Evolutionary conservation across 64 coral and sea anemone species (phyloP).

Genomic region (Porites lutea): DNA sequence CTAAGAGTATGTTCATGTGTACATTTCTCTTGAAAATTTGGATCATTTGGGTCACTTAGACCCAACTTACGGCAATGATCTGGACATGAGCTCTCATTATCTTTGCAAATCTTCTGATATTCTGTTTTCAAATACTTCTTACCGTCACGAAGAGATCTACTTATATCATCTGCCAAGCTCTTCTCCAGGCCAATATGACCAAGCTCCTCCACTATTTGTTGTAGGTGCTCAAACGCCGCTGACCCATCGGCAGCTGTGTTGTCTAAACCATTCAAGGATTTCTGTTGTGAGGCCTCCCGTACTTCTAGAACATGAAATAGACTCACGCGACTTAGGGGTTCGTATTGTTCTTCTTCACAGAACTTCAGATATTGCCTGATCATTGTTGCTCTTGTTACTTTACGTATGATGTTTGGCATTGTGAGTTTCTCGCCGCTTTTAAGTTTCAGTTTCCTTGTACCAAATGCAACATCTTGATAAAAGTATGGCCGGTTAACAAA

Average conservation of each 20-base stretch:
- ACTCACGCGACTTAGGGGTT: slow-evolving; percentile 56
- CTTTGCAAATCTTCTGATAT: slow-evolving; percentile 58
- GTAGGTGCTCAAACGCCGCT: slow-evolving; percentile 43
- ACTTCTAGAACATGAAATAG: slow-evolving; percentile 65
- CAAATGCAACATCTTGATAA: slow-evolving; percentile 64
- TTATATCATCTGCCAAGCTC: slow-evolving; percentile 13
- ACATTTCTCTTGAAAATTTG: slow-evolving; percentile 55
- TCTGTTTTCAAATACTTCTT: slow-evolving; percentile 70
- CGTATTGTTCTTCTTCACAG: slow-evolving; percentile 43
- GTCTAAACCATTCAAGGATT: slow-evolving; percentile 49
- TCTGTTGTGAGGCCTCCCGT: slow-evolving; percentile 66
- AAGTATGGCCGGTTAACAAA: slow-evolving; percentile 61
- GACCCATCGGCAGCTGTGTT: slow-evolving; percentile 54
- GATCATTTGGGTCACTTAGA: slow-evolving; percentile 51
- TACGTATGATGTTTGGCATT: slow-evolving; percentile 58
- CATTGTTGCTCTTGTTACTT: slow-evolving; percentile 69
- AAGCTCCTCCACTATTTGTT: slow-evolving; percentile 47
- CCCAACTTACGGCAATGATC: slow-evolving; percentile 62
- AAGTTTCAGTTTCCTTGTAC: slow-evolving; percentile 55
- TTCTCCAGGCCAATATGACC: slow-evolving; percentile 51
- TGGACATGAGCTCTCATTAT: slow-evolving; percentile 25
- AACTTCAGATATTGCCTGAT: slow-evolving; percentile 60
- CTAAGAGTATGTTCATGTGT: slow-evolving; percentile 5
- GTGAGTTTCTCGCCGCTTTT: slow-evolving; percentile 52
- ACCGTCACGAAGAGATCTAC: slow-evolving; percentile 49